Percentiles rank a stretch among this genome's conserved stretches.
These are phyloP conservation scores for Malthinus seriepunctatus DNA, from an alignment of 2,888 invertebrate genomes.

Conservation along the genomic window DNA sequence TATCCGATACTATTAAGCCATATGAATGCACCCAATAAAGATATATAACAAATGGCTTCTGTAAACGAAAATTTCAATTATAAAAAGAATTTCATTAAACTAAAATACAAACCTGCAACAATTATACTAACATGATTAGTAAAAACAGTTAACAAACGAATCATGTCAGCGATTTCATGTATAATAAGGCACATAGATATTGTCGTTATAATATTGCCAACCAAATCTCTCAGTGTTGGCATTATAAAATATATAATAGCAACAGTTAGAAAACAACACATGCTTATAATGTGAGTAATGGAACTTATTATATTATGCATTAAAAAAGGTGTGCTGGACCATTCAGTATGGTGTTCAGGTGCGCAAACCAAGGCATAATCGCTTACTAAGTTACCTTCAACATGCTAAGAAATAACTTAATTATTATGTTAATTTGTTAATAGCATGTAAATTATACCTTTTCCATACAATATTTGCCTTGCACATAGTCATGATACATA, in stretches of 20 bases:
- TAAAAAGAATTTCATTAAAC: neutral
- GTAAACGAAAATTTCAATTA: conserved; percentile 41
- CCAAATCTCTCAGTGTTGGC: conserved; percentile 79
- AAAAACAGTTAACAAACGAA: conserved; percentile 78
- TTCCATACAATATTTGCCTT: conserved; percentile 81
- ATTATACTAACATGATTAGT: conserved; percentile 80
- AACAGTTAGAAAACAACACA: conserved; percentile 70
- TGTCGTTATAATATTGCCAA: conserved; percentile 84
- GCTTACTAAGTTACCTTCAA: conserved; percentile 61
- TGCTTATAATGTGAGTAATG: conserved; percentile 73
- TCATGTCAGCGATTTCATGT: conserved; percentile 76
- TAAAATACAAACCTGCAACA: conserved; percentile 66
- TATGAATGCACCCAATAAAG: conserved; percentile 79
- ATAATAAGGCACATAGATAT: conserved; percentile 77
- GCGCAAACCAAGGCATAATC: conserved; percentile 76
- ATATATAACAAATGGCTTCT: conserved; percentile 79
- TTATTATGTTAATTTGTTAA: conserved; percentile 17
- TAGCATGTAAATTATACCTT: conserved; percentile 59
- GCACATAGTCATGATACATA: conserved; percentile 70
- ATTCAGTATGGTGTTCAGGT: conserved; percentile 70
- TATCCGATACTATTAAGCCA: conserved; percentile 87
- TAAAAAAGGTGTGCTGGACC: conserved; percentile 74
- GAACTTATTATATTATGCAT: conserved; percentile 78
- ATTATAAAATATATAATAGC: conserved; percentile 82
- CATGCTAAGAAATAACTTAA: conserved; percentile 50